These are phyloP conservation scores for Lepidurus arcticus DNA, from an alignment of 1,140 invertebrate species.

Conservation along the genomic window DNA sequence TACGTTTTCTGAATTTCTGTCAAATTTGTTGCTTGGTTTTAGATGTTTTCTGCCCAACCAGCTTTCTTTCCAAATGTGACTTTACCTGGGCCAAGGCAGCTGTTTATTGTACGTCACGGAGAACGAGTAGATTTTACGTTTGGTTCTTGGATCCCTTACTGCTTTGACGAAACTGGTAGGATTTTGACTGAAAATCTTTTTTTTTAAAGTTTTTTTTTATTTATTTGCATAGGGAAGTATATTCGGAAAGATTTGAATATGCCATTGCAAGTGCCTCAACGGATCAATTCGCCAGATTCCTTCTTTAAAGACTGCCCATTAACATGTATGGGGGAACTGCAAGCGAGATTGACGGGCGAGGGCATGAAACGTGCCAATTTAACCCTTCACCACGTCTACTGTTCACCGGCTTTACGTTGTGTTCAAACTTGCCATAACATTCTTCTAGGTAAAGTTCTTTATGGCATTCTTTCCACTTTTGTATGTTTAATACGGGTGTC, in stretches of 20 bases:
- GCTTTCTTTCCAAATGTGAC: slow-evolving; percentile 40
- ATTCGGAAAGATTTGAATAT: slow-evolving; percentile 80
- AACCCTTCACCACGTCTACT: slow-evolving; percentile 65
- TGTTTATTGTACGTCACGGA: slow-evolving; percentile 77
- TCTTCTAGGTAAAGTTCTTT: slow-evolving; percentile 49
- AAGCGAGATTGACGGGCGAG: slow-evolving; percentile 69
- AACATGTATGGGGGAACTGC: slow-evolving; percentile 65
- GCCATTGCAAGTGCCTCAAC: slow-evolving; percentile 62
- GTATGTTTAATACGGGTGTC: slow-evolving; percentile 29
- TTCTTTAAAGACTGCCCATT: slow-evolving; percentile 78
- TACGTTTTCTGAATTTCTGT: background rate
- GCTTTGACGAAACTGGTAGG: slow-evolving; percentile 71
- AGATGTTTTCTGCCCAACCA: background rate
- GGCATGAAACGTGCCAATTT: slow-evolving; percentile 62
- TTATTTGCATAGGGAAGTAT: slow-evolving; percentile 52
- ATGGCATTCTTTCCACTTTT: slow-evolving; percentile 22
- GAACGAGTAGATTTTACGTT: slow-evolving; percentile 89
- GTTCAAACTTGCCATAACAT: slow-evolving; percentile 78
- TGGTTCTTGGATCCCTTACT: slow-evolving; percentile 77
- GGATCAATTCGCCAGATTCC: slow-evolving; percentile 53
- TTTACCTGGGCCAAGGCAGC: slow-evolving; percentile 47
- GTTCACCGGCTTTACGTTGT: slow-evolving; percentile 80
- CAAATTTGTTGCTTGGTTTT: background rate
- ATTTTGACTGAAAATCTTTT: background rate
- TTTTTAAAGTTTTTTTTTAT: background rate